phyloP scores from a whole-genome alignment of 2,113 vertebrate genomes.

The Catagonus wagneri region DNA sequence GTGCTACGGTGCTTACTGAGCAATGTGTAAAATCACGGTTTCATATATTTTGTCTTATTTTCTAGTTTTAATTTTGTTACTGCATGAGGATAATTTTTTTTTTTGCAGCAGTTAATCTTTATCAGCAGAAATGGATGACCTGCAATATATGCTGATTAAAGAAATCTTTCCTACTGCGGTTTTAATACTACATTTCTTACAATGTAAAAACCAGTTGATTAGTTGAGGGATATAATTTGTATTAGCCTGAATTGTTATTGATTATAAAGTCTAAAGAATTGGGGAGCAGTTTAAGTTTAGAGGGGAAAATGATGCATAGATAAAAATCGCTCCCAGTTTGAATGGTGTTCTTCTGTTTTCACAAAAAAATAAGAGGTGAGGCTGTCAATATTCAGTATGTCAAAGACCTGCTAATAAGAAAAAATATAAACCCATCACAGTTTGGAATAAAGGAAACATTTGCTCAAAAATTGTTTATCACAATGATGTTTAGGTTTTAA shows the following conservation, averaged over 20 bases:
- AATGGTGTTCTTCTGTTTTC: background rate
- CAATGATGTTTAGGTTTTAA: background rate
- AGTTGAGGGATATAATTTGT: background rate
- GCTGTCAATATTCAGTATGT: background rate
- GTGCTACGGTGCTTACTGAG: background rate
- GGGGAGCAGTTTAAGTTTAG: background rate
- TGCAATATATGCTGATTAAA: background rate
- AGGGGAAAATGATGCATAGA: background rate
- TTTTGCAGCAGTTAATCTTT: background rate
- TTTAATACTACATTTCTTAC: background rate
- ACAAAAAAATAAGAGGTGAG: background rate
- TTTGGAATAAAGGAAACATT: constrained; percentile 21
- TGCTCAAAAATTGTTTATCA: background rate
- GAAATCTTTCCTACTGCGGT: background rate
- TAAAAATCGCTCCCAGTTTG: background rate
- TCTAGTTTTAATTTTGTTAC: background rate
- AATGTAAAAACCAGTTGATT: background rate
- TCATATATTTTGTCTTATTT: background rate
- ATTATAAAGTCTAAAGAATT: background rate
- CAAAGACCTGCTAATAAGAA: background rate
- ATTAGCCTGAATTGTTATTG: background rate
- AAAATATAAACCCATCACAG: background rate
- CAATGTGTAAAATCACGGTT: background rate
- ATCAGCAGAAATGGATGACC: background rate
- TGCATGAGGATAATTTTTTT: background rate